Base-by-base conservation (phyloP, 2,797 vertebrate species). In the Rallus crepitans region DNA sequence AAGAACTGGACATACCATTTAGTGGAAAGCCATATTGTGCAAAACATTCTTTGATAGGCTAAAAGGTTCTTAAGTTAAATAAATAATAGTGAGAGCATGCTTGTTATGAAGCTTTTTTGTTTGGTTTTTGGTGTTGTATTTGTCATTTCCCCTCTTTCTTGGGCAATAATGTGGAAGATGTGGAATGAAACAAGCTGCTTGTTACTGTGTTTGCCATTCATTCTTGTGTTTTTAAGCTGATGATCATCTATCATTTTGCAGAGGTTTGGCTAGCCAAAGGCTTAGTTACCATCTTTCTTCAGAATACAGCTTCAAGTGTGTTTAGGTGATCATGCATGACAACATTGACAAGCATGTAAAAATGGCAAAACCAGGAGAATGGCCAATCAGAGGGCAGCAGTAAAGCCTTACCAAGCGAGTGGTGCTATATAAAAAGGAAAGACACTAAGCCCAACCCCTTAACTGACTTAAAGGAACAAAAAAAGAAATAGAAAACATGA, bases 361-460 rank as follows among this genome's bases (percentile, higher is more conserved):
- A 79, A 57, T 42, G 6, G 39, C 6, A 39, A 69, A 57, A 61
- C 0, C 6, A 14, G 9, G 42, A 42, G 39, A 42, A 52, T 25
- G 42, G 7, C 9, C 30, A 69, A 9, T 2, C 30, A 82, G 68
- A 69, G 3, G 20, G 75, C 42, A 25, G 45, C 9, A 3, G 28
- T 19, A 68, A 70, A 37, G 8, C 21, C 9, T 90, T 61, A 33
- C 0, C 2, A 47, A 64, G 6, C 6, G 31, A 68, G 5, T 31
- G 14, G 9, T 55, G 4, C 2, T 61, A 9, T 3, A 53, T 17
- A 1, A 30, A 65, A 3, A 5, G 23, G 25, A 35, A 25, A 27
- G 8, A 1, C 25, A 27, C 9, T 57, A 65, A 35, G 2, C 0
- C 2, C 17, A 40, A 3, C 10, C 9, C 1, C 7, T 56, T 39